Evolutionary conservation across 2,888 invertebrate genomes (phyloP).

Genomic region (Drosophila nr. perissopoda): DNA sequence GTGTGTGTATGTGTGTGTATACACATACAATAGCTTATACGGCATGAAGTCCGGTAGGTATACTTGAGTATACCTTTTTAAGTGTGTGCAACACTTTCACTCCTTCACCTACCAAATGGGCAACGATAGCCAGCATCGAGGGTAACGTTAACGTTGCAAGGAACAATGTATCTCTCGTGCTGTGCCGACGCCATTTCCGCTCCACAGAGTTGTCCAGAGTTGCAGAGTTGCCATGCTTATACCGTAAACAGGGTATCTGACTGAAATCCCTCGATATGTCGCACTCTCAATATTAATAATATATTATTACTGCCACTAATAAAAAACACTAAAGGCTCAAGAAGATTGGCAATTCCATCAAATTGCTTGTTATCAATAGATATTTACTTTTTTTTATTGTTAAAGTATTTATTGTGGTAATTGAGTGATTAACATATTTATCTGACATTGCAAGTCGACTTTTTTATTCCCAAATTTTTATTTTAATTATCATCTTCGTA

Average conservation of each 20-base stretch:
- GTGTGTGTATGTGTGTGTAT: slow-evolving; percentile 9
- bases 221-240: slow-evolving; percentile 15
- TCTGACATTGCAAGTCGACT: neutral
- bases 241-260: slow-evolving; percentile 5
- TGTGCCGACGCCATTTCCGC: slow-evolving; percentile 40
- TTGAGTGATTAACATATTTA: neutral
- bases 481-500: neutral
- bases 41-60: slow-evolving; percentile 73
- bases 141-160: slow-evolving; percentile 14
- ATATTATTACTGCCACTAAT: neutral
- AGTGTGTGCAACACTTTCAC: slow-evolving; percentile 70
- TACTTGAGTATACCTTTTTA: slow-evolving; percentile 73
- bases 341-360: neutral
- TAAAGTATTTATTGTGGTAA: slow-evolving; percentile 9
- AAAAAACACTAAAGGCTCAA: neutral
- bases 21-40: slow-evolving; percentile 48
- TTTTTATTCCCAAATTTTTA: neutral
- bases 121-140: slow-evolving; percentile 13
- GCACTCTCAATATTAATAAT: neutral
- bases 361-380: neutral
- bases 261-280: neutral
- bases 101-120: slow-evolving; percentile 31
- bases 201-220: slow-evolving; percentile 17
- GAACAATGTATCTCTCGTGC: slow-evolving; percentile 7
- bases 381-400: neutral